A percentile compares a stretch with the other conserved stretches of the same genome.
phyloP scores from a whole-genome alignment of 2,797 vertebrate species.

The Sebastes paucispinis region DNA sequence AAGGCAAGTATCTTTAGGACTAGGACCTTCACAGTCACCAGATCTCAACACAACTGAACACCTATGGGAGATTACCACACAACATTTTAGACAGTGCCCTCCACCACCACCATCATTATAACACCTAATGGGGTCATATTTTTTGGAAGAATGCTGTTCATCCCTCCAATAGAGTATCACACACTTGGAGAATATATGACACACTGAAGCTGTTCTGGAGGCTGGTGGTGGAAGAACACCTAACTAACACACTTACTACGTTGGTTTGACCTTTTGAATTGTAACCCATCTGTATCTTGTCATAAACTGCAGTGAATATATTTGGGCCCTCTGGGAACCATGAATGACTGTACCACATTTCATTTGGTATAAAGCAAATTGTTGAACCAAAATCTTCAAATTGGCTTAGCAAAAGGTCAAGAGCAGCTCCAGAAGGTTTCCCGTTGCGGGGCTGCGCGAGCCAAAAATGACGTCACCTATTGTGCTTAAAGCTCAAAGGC shows the following conservation, averaged over 20 bases:
- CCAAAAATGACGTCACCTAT: too few relatives aligned
- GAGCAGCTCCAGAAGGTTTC: not conserved
- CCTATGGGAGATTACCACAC: too few relatives aligned
- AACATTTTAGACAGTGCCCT: not conserved
- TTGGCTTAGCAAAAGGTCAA: not conserved
- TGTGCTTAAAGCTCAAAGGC: too few relatives aligned
- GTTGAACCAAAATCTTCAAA: not conserved
- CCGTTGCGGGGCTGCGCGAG: too few relatives aligned
- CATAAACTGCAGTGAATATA: not conserved
- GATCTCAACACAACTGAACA: not conserved
- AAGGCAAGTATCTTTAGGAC: constrained; percentile 80
- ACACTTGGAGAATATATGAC: not conserved
- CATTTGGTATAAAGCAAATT: not conserved
- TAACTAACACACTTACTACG: not conserved
- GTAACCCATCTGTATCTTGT: not conserved
- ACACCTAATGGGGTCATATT: not conserved
- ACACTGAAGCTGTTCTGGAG: not conserved
- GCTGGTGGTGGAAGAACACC: not conserved
- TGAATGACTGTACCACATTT: not conserved
- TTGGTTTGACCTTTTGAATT: not conserved
- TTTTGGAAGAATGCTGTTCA: not conserved
- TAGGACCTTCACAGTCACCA: not conserved
- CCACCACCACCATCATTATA: not conserved
- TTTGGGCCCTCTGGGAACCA: not conserved
- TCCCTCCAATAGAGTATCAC: not conserved